Evolutionary conservation across 2,888 invertebrate species (phyloP).

Genomic region (Leptothorax acervorum): DNA sequence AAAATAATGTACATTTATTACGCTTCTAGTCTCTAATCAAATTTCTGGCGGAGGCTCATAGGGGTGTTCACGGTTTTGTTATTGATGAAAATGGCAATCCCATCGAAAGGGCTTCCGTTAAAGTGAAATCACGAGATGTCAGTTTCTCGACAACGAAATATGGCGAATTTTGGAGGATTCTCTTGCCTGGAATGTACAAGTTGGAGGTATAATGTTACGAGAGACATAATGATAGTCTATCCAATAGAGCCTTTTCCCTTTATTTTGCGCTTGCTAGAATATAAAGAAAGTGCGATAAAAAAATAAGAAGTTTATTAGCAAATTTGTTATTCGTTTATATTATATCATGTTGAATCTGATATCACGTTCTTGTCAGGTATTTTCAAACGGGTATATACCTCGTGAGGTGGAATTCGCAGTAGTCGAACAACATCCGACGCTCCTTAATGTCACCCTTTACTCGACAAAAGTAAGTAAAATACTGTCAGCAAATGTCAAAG

Average conservation of each 20-base stretch:
- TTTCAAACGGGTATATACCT: slow-evolving; percentile 94
- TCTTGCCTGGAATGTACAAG: slow-evolving; percentile 94
- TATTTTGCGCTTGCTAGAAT: neutral
- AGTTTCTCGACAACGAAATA: slow-evolving; percentile 94
- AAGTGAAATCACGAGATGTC: slow-evolving; percentile 93
- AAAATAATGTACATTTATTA: neutral
- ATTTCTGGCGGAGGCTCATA: slow-evolving; percentile 94
- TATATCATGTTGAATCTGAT: neutral
- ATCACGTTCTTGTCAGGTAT: slow-evolving; percentile 87
- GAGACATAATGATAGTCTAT: neutral
- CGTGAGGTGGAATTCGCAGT: slow-evolving; percentile 95
- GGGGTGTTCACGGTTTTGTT: slow-evolving; percentile 96
- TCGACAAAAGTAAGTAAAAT: slow-evolving; percentile 90
- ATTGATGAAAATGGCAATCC: slow-evolving; percentile 92
- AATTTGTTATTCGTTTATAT: neutral
- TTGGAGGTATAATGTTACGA: slow-evolving; percentile 89
- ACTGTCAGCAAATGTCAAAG: neutral
- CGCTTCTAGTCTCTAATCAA: slow-evolving; percentile 90
- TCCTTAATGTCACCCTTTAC: slow-evolving; percentile 93
- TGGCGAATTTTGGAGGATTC: slow-evolving; percentile 98
- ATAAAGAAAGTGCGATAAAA: neutral
- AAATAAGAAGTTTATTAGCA: neutral
- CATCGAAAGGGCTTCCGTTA: slow-evolving; percentile 92
- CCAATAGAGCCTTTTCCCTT: neutral
- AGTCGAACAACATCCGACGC: slow-evolving; percentile 93